phyloP scores from a whole-genome alignment of 2,888 invertebrate genomes.

The Drosophila sordidula region DNA sequence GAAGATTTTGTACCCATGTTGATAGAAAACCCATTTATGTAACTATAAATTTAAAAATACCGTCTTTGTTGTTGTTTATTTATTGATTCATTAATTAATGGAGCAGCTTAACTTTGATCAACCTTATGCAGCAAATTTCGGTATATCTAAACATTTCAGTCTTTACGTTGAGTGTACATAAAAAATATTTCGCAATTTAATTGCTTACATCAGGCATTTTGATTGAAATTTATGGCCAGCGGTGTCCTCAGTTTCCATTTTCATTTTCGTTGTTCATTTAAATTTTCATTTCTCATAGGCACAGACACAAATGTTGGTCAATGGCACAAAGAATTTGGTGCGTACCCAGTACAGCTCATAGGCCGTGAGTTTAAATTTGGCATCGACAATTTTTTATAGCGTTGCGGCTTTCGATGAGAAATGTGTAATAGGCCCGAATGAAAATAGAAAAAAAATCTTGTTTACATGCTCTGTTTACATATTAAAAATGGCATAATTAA shows the following conservation, averaged over 20 bases:
- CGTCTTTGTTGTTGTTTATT: not conserved
- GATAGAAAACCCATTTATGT: too few species aligned
- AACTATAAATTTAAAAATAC: too few species aligned
- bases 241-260: constrained; percentile 68
- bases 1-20: too few species aligned
- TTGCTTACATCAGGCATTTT: constrained; percentile 71
- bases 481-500: constrained; percentile 38
- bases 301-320: constrained; percentile 64
- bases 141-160: constrained; percentile 27
- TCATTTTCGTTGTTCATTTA: constrained; percentile 23
- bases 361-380: constrained; percentile 53
- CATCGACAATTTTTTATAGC: constrained; percentile 37
- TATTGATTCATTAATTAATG: constrained; percentile 11
- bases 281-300: constrained; percentile 50
- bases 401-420: not conserved
- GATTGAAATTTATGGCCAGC: constrained; percentile 72
- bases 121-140: constrained; percentile 6
- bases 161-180: constrained; percentile 29
- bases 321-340: constrained; percentile 56
- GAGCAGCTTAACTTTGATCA: constrained; percentile 23
- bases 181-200: constrained; percentile 70
- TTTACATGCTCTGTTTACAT: constrained; percentile 28
- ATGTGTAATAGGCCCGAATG: constrained; percentile 8
- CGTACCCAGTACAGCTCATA: constrained; percentile 21
- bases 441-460: constrained; percentile 7